Base-by-base conservation (phyloP, 1,140 invertebrate genomes). In the Brachionus rubens region DNA sequence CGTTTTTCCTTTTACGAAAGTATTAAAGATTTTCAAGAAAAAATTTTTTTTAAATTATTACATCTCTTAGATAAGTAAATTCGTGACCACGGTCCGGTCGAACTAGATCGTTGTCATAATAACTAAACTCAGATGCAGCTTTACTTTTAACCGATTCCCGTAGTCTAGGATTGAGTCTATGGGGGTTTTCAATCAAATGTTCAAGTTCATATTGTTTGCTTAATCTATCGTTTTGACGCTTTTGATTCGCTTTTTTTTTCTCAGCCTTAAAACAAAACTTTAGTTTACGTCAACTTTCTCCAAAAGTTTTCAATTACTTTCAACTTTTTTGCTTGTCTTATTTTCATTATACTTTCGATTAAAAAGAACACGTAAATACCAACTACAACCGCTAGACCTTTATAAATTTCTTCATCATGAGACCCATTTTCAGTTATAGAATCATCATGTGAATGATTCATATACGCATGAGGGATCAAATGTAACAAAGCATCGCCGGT, bases 341-440 rank as follows among this genome's bases (percentile, higher is more conserved):
- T n/a, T 48, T 72, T 48, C 75, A 82, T 79, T 7, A 81, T 28
- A 26, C 78, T 48, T 77, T 83, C 82, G 28, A 83, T 77, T 10
- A 83, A 76, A 77, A 80, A 83, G n/a, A 83, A 80, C 1, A 43
- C 70, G 75, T 83, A 83, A 10, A 82, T 77, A 75, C 81, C 81
- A 28, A 62, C 79, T 1, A 84, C 72, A 28, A 81, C 76, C 2
- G 78, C 81, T 36, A 85, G 47, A 9, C 77, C 78, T 70, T 79
- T 80, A 26, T 77, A 78, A 9, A 82, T 56, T 67, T 24, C 19
- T 19, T 72, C 68, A 40, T 41, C 5, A 72, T 72, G 68, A 12
- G n/a, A 12, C 0, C 6, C n/a, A 19, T n/a, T 16, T 28, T 70
- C 26, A 30, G 46, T 19, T 0, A 41, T 5, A 16, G 14, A 5